Conservation (phyloP, 2,797 vertebrate species). For the Pipistrellus nathusii region DNA sequence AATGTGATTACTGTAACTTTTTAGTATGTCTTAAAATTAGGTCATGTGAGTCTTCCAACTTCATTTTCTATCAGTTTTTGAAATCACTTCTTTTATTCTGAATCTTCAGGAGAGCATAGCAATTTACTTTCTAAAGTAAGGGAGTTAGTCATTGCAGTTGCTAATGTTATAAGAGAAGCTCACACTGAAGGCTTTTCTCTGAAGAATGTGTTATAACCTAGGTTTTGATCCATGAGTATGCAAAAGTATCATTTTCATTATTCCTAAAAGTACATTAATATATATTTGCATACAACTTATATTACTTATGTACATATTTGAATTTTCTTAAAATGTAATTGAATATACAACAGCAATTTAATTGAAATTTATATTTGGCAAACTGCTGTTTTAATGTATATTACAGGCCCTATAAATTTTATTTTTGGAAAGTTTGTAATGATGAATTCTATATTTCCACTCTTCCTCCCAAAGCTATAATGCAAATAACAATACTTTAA, state of each 20-base stretch:
- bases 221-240: slow-evolving; percentile 1
- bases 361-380: slow-evolving; percentile 58
- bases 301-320: slow-evolving; percentile 10
- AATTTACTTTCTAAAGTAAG: slow-evolving; percentile 45
- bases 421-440: slow-evolving; percentile 52
- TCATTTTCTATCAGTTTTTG: slow-evolving; percentile 2
- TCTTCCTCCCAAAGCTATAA: background rate
- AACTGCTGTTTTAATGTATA: background rate
- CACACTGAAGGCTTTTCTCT: slow-evolving; percentile 27
- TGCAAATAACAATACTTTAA: slow-evolving; percentile 32
- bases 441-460: background rate
- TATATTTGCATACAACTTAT: background rate
- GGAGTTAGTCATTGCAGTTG: background rate
- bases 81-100: slow-evolving; percentile 21
- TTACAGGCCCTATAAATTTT: background rate
- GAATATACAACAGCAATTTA: background rate
- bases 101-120: background rate
- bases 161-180: slow-evolving; percentile 13
- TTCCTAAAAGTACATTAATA: slow-evolving; percentile 41
- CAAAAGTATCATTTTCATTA: slow-evolving; percentile 40
- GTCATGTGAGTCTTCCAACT: background rate
- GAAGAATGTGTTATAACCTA: background rate
- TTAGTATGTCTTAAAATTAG: slow-evolving; percentile 35
- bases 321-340: slow-evolving; percentile 47
- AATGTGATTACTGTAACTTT: slow-evolving; percentile 9